phyloP scores from a whole-genome alignment of 2,797 vertebrate species.

The Enteromius thamalakanensis region DNA sequence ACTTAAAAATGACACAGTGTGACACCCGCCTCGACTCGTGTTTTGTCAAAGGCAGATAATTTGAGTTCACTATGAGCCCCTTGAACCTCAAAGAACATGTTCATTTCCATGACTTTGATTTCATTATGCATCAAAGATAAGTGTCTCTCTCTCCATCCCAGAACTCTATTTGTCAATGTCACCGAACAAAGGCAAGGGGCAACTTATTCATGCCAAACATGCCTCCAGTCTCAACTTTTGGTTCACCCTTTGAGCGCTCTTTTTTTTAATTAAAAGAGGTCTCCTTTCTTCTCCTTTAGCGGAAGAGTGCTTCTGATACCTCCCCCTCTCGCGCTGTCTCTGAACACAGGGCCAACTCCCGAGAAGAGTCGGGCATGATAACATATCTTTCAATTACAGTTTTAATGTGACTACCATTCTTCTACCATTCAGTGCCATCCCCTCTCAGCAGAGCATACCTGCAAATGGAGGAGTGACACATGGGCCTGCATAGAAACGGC shows the following conservation, averaged over 20 bases:
- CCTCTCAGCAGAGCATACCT: conserved; percentile 67
- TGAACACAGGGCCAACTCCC: conserved; percentile 66
- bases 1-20: conserved; percentile 62
- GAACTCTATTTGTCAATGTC: conserved; percentile 85
- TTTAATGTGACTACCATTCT: conserved; percentile 80
- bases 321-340: conserved; percentile 60
- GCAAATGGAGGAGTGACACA: conserved; percentile 75
- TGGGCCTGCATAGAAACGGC: conserved; percentile 71
- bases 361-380: conserved; percentile 75
- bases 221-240: conserved; percentile 80
- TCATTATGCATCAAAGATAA: conserved; percentile 84
- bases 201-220: conserved; percentile 85
- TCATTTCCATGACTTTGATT: conserved; percentile 83
- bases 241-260: conserved; percentile 72
- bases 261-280: conserved; percentile 75
- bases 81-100: conserved; percentile 80
- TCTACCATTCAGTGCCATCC: conserved; percentile 70
- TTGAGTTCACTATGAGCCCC: conserved; percentile 75
- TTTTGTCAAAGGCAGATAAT: conserved; percentile 76
- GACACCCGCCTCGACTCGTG: conserved; percentile 56
- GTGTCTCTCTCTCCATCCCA: conserved; percentile 72
- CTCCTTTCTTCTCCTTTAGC: conserved; percentile 70
- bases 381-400: conserved; percentile 86
- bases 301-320: conserved; percentile 74
- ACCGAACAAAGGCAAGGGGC: conserved; percentile 77